These are phyloP conservation scores for Pyrgus malvae DNA, from an alignment of 2,888 invertebrate species.

Conservation along the genomic window DNA sequence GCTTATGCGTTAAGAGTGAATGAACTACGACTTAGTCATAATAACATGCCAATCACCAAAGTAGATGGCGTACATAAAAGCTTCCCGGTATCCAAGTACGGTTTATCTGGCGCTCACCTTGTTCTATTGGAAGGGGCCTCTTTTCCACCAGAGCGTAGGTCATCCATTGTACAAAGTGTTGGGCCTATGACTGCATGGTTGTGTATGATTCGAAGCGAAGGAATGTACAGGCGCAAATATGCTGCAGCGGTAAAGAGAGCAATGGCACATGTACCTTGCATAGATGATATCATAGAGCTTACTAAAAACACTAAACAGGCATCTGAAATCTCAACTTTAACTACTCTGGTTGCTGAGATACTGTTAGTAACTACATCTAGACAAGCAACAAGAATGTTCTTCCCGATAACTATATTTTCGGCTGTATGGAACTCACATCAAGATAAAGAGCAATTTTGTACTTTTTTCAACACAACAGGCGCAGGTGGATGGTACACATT, in stretches of 20 bases:
- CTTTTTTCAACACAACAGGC: slow-evolving; percentile 36
- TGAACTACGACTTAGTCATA: slow-evolving; percentile 34
- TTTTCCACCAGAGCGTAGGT: background rate
- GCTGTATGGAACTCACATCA: background rate
- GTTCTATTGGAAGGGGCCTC: slow-evolving; percentile 22
- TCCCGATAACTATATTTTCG: slow-evolving; percentile 34
- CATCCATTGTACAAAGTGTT: slow-evolving; percentile 32
- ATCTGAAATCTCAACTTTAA: slow-evolving; percentile 28
- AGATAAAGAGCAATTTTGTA: slow-evolving; percentile 4
- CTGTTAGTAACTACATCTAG: slow-evolving; percentile 35
- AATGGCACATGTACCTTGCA: slow-evolving; percentile 36
- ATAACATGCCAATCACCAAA: slow-evolving; percentile 36
- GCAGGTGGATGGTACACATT: slow-evolving; percentile 35
- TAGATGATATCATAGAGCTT: slow-evolving; percentile 38
- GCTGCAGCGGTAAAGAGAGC: slow-evolving; percentile 38
- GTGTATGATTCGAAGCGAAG: slow-evolving; percentile 36
- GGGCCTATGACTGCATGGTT: slow-evolving; percentile 40
- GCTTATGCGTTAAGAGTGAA: slow-evolving; percentile 28
- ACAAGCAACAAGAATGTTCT: slow-evolving; percentile 39
- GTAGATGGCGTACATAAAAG: slow-evolving; percentile 30
- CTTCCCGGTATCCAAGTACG: slow-evolving; percentile 37
- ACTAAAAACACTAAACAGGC: slow-evolving; percentile 31
- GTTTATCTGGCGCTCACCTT: slow-evolving; percentile 38
- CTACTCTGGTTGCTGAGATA: slow-evolving; percentile 31
- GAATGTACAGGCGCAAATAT: slow-evolving; percentile 35